Percentiles rank a stretch among this genome's conserved stretches.
Conservation (phyloP, 2,113 vertebrate genomes). For the Regulus satrapa region DNA sequence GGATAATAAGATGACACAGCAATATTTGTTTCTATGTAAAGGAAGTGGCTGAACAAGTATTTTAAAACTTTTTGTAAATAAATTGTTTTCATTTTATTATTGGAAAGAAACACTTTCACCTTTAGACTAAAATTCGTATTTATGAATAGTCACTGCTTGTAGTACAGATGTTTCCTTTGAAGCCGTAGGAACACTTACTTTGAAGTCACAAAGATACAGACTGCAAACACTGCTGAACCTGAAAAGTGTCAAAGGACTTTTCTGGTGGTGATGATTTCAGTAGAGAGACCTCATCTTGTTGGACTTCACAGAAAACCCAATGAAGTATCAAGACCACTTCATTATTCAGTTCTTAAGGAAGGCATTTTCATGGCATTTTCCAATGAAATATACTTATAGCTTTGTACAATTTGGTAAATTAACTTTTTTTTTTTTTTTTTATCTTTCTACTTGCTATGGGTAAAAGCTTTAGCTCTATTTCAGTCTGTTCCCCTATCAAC, state of each 20-base stretch:
- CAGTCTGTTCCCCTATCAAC: neutral
- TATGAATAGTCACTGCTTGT: neutral
- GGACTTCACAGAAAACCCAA: neutral
- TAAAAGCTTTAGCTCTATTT: neutral
- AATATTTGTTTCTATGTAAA: constrained; percentile 10
- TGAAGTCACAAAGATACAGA: neutral
- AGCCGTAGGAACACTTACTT: too few species aligned
- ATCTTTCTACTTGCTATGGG: neutral
- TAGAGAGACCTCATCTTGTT: neutral
- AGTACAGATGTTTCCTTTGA: neutral
- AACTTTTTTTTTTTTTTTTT: neutral
- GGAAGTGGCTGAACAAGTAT: neutral
- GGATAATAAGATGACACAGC: neutral
- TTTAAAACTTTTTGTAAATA: neutral
- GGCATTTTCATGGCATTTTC: neutral
- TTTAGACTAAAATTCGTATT: neutral
- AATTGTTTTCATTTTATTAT: neutral
- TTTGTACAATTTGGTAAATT: neutral
- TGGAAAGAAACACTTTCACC: neutral
- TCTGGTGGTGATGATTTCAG: neutral
- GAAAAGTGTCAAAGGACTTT: neutral
- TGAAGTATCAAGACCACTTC: neutral
- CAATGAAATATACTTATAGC: neutral
- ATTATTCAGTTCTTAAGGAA: neutral
- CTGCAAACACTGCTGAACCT: neutral